Evolutionary conservation across 2,888 invertebrate species (phyloP), one percentile per base, ranked within the genome.

Genomic region (Leptopterna dolabrata): DNA sequence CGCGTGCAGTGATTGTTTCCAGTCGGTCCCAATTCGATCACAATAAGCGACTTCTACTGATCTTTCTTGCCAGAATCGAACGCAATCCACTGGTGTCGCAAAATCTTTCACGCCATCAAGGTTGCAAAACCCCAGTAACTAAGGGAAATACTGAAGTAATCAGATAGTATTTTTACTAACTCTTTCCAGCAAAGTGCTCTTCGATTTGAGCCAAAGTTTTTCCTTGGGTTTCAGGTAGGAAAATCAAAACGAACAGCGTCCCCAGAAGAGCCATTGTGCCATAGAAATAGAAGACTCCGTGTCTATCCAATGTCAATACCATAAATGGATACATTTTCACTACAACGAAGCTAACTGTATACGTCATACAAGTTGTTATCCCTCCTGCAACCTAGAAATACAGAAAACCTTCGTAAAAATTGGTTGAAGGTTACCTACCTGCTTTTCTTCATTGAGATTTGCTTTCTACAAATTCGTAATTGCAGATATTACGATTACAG

Each of bases 161-260:
- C 13, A 9, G 47, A 47, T 7, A 47, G 13, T 47, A 1, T 47
- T 14, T 47, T 3, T 14, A 41, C 83, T 88, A 88, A 90, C 90
- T 87, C 88, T 88, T 89, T 24, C 90, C 91, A 88, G 88, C 90
- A 86, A 93, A 93, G 89, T 92, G 91, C 11, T 92, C 92, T 89
- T 93, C 93, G 81, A 94, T 93, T 89, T 94, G 93, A 13, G 91
- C 90, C 19, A 93, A 90, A 0, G 92, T 92, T 89, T 93, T 93
- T 0, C 93, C 93, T 88, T 92, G 93, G 0, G 94, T 94, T 89
- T 94, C 94, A 0, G 94, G 94, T 19, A 94, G 89, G 63, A 91
- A 92, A 0, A 92, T 85, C 0, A 91, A 73, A 0, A 93, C 92
- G 88, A 93, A 94, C 19, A 93, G 63, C 0, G 93, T 93, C 0